These are phyloP conservation scores for Incurvaria masculella DNA, from an alignment of 2,888 invertebrate genomes.

Conservation along the genomic window DNA sequence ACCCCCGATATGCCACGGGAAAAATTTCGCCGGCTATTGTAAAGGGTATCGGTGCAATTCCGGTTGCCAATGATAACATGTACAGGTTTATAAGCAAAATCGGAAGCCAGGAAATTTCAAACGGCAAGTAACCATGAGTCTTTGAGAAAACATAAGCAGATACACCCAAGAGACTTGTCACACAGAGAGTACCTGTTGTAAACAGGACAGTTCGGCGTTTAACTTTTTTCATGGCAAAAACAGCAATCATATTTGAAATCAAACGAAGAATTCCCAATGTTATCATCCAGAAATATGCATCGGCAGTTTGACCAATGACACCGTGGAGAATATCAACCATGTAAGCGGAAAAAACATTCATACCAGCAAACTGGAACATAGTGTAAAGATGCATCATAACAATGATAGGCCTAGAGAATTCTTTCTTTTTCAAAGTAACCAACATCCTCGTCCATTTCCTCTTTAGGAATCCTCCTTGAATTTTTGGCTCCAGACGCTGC, in stretches of 20 bases:
- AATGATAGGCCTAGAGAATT: constrained; percentile 52
- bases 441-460: constrained; percentile 9
- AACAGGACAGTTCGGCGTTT: constrained; percentile 34
- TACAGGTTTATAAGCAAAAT: background rate
- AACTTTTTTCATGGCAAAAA: constrained; percentile 35
- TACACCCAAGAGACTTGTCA: constrained; percentile 25
- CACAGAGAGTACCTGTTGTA: constrained; percentile 25
- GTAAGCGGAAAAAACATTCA: constrained; percentile 27
- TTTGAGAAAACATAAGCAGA: constrained; percentile 30
- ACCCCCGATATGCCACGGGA: constrained; percentile 10
- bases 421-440: constrained; percentile 29
- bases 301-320: constrained; percentile 27
- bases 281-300: constrained; percentile 30
- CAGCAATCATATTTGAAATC: constrained; percentile 29
- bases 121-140: constrained; percentile 21
- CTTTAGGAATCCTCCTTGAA: background rate
- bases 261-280: constrained; percentile 35
- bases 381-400: constrained; percentile 32
- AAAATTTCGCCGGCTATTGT: constrained; percentile 13
- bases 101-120: constrained; percentile 19
- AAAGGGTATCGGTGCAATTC: constrained; percentile 9
- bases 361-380: constrained; percentile 29
- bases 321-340: constrained; percentile 30
- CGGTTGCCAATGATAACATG: constrained; percentile 11
- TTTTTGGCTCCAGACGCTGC: background rate